Percentiles rank a stretch among this genome's conserved stretches.
Evolutionary conservation across 2,113 vertebrate species (phyloP).

Genomic region (Hymenochirus boettgeri): DNA sequence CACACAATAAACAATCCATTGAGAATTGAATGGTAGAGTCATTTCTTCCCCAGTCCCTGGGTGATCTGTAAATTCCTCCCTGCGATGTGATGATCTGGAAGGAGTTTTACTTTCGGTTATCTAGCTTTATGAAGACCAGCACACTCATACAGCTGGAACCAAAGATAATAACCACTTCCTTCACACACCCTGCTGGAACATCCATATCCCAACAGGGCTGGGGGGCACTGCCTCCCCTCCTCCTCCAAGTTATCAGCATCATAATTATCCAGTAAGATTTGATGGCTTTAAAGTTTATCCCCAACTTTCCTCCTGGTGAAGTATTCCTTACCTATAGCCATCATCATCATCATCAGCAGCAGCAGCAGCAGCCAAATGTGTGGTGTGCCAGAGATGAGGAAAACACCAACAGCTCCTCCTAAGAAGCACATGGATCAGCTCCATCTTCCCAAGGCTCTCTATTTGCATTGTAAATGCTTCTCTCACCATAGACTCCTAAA

Average conservation of each 20-base stretch:
- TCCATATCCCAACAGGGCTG: slow-evolving; percentile 36
- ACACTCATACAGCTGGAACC: slow-evolving; percentile 99
- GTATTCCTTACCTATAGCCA: slow-evolving; percentile 56
- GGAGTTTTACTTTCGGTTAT: slow-evolving; percentile 99
- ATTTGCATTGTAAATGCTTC: slow-evolving; percentile 93
- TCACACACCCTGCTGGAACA: slow-evolving; percentile 46
- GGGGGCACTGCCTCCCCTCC: slow-evolving; percentile 9
- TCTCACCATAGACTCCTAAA: slow-evolving; percentile 74
- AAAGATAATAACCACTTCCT: slow-evolving; percentile 99
- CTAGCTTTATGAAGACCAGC: slow-evolving; percentile 99
- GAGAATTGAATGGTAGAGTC: slow-evolving; percentile 23
- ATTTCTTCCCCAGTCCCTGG: slow-evolving; percentile 1
- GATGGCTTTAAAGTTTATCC: slow-evolving; percentile 70
- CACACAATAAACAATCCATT: slow-evolving; percentile 23
- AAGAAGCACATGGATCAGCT: slow-evolving; percentile 65
- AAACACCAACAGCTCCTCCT: slow-evolving; percentile 63
- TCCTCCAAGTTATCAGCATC: slow-evolving; percentile 48
- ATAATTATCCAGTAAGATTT: slow-evolving; percentile 53
- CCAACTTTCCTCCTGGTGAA: slow-evolving; percentile 64
- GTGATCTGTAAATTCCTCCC: slow-evolving; percentile 1
- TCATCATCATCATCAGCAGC: slow-evolving; percentile 8
- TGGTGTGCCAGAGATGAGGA: slow-evolving; percentile 61
- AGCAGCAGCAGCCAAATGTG: slow-evolving; percentile 48
- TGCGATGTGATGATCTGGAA: slow-evolving; percentile 79
- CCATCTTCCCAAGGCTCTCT: slow-evolving; percentile 79